Percentiles rank a stretch among this genome's conserved stretches.
Evolutionary conservation across 2,888 invertebrate species (phyloP).

Genomic region (Nymphalis c-album): DNA sequence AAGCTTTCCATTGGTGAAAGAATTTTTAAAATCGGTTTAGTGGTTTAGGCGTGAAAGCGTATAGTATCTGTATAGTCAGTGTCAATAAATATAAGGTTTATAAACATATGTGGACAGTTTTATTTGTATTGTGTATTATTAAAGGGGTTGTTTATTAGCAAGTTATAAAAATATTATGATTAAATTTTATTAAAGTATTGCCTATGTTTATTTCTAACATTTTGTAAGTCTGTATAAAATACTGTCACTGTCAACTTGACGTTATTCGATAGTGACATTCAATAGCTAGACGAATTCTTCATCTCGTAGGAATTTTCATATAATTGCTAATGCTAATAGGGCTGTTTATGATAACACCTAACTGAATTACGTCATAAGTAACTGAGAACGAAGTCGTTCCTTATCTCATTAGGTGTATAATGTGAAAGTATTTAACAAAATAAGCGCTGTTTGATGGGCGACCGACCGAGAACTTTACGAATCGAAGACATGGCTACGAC

Average conservation of each 20-base stretch:
- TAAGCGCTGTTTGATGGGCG: constrained; percentile 62
- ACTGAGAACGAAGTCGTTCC: neutral
- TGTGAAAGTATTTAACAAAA: constrained; percentile 44
- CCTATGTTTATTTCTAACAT: too few species aligned
- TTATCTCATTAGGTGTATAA: constrained; percentile 29
- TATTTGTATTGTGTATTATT: too few species aligned
- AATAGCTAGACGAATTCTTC: neutral
- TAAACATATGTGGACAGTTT: too few species aligned
- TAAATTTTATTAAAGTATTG: too few species aligned
- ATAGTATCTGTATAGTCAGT: too few species aligned
- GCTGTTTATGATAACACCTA: constrained; percentile 14
- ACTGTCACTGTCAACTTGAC: constrained; percentile 25
- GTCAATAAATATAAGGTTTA: too few species aligned
- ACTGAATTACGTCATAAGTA: constrained; percentile 21
- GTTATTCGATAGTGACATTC: constrained; percentile 5
- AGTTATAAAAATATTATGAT: too few species aligned
- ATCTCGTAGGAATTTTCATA: constrained; percentile 8
- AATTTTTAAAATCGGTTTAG: too few species aligned
- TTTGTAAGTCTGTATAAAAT: neutral
- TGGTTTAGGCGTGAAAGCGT: too few species aligned
- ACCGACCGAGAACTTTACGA: constrained; percentile 50
- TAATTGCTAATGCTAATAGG: constrained; percentile 22
- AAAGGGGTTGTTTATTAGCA: too few species aligned
- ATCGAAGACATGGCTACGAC: constrained; percentile 74
- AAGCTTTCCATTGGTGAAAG: too few species aligned